phyloP scores from a whole-genome alignment of 2,888 invertebrate species.

The Oxyteleia sp. region DNA sequence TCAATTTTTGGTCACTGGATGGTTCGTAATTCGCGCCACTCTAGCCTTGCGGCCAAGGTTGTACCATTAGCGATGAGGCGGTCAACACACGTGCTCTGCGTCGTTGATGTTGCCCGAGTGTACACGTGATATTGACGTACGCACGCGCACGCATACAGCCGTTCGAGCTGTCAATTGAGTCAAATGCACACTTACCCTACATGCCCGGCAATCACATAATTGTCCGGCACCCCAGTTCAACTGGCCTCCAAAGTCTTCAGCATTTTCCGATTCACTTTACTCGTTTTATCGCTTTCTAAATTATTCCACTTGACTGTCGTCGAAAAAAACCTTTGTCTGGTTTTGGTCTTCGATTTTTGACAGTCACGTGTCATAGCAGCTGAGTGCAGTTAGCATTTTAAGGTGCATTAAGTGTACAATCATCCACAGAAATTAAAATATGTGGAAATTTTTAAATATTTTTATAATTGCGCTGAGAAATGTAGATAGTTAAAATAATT shows the following conservation, averaged over 20 bases:
- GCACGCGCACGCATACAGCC: conserved; percentile 71
- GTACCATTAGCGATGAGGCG: conserved; percentile 74
- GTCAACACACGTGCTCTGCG: conserved; percentile 77
- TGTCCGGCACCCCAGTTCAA: conserved; percentile 72
- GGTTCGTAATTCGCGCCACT: conserved; percentile 44
- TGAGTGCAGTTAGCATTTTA: too few relatives aligned
- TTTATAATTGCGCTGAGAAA: too few relatives aligned
- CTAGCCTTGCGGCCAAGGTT: conserved; percentile 82
- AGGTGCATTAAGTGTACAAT: too few relatives aligned
- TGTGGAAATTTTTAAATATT: too few relatives aligned
- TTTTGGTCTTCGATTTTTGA: not conserved
- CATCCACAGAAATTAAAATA: too few relatives aligned
- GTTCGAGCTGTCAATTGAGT: conserved; percentile 84
- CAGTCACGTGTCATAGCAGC: not conserved
- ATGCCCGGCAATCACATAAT: conserved; percentile 86
- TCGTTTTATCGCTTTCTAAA: conserved; percentile 30
- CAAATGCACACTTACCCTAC: conserved; percentile 87
- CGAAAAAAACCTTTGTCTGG: not conserved
- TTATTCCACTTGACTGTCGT: conserved; percentile 8
- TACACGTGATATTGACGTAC: conserved; percentile 61
- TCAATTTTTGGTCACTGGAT: conserved; percentile 1
- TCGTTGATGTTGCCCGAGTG: conserved; percentile 47
- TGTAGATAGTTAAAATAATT: too few relatives aligned
- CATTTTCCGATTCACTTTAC: conserved; percentile 53
- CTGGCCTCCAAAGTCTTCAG: conserved; percentile 51